Base-by-base conservation (phyloP, 2,888 invertebrate species). In the Drosophila eohydei region DNA sequence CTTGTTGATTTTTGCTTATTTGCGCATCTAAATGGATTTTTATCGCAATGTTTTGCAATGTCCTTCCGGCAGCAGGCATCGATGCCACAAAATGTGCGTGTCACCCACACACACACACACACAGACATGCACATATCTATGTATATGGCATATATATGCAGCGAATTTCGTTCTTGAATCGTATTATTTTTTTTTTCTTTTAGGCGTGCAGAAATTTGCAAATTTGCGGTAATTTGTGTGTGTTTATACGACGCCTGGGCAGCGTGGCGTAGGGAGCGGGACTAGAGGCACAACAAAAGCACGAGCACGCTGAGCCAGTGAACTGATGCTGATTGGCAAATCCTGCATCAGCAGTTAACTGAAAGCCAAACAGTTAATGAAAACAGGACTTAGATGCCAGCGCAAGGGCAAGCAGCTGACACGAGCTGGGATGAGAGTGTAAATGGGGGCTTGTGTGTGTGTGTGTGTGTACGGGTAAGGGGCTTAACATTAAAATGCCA, bases 1-100 rank as follows among this genome's bases (percentile, higher is more conserved):
- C 79, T 73, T 89, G 89, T 86, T 89, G 90, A 89, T 89, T 86
- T 89, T 89, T 88, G 88, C 83, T 83, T 86, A 86, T 86, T 89
- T 86, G 88, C 83, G 76, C 86, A 83, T 86, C 90, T 88, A 89
- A 85, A 89, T 89, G 88, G 83, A 86, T 89, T 86, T 86, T 86
- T 88, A 88, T 88, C 88, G 89, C 88, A 88, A 88, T 88, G 89
- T 81, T 85, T 89, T 88, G 82, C 88, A 84, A 81, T 89, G 88
- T 80, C 71, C 82, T 84, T 87, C 78, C 83, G 88, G 85, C 83
- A 70, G 80, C 43, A 65, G 68, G 64, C 73, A 87, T 83, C 82
- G 84, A 87, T 81, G 70, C 70, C 64, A 59, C 73, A 78, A 62
- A 77, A 55, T 78, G 78, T 75, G 62, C 62, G 62, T 54, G 65